phyloP scores from a whole-genome alignment of 2,113 vertebrate genomes.

The Atlantisia rogersi region DNA sequence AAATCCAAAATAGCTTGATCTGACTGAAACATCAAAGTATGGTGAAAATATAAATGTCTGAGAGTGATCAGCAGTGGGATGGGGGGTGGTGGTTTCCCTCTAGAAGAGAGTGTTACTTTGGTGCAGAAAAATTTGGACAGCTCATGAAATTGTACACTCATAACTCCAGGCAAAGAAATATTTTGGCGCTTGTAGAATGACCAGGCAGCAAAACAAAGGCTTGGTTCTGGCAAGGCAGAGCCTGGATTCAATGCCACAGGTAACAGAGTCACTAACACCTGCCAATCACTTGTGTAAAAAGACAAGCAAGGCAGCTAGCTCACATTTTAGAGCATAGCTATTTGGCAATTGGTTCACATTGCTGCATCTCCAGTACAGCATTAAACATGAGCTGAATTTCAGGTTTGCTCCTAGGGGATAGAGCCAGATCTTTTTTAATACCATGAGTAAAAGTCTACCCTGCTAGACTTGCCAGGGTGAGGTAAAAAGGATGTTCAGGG shows the following conservation, averaged over 20 bases:
- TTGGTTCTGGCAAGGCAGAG: not conserved
- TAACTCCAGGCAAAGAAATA: not conserved
- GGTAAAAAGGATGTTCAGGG: not conserved
- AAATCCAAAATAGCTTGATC: not conserved
- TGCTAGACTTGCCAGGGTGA: not conserved
- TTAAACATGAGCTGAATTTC: not conserved
- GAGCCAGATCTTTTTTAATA: not conserved
- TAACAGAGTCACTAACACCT: not conserved
- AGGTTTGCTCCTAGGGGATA: not conserved
- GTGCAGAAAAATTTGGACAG: not conserved
- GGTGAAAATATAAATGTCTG: not conserved
- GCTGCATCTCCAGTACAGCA: not conserved
- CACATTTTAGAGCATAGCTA: not conserved
- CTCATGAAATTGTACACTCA: not conserved
- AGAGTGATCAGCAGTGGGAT: not conserved
- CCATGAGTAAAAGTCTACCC: not conserved
- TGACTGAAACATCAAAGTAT: not conserved
- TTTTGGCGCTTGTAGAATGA: not conserved
- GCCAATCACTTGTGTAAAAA: not conserved
- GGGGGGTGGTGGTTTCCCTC: not conserved
- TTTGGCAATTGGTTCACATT: not conserved
- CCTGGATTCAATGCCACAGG: not conserved
- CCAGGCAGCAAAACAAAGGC: not conserved
- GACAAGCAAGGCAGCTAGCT: not conserved
- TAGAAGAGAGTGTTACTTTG: not conserved